These are phyloP conservation scores for Muntiacus muntjak DNA, from an alignment of 2,113 vertebrate genomes.

Conservation along the genomic window DNA sequence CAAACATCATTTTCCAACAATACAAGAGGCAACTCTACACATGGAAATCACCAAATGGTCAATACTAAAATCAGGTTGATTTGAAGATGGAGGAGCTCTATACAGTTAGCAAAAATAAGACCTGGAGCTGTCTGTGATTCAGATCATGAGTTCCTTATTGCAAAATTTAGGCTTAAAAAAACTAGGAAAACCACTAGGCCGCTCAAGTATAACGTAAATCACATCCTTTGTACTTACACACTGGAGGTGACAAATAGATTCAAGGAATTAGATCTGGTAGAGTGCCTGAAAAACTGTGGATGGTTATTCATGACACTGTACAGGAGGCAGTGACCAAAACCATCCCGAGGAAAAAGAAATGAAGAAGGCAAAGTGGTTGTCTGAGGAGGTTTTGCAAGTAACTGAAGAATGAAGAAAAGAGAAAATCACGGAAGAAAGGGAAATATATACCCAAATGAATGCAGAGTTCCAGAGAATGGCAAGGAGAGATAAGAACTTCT, in stretches of 20 bases:
- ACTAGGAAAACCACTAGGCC: background rate
- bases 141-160: background rate
- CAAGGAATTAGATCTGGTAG: background rate
- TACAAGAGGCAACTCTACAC: background rate
- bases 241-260: background rate
- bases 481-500: background rate
- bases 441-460: background rate
- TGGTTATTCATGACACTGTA: background rate
- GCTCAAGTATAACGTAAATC: background rate
- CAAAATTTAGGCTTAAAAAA: background rate
- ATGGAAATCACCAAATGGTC: background rate
- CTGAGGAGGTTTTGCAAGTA: background rate
- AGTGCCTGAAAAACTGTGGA: background rate
- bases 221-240: background rate
- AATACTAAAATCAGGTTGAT: background rate
- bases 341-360: background rate
- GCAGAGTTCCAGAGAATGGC: background rate
- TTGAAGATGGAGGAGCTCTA: background rate
- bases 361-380: background rate
- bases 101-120: background rate
- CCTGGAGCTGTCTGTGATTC: background rate
- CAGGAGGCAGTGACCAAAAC: background rate
- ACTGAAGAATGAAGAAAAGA: background rate
- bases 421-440: background rate
- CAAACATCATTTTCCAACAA: background rate